Evolutionary conservation across 2,888 invertebrate genomes (phyloP), one percentile per base, ranked within the genome.

Genomic region (Melangyna quadrimaculata): DNA sequence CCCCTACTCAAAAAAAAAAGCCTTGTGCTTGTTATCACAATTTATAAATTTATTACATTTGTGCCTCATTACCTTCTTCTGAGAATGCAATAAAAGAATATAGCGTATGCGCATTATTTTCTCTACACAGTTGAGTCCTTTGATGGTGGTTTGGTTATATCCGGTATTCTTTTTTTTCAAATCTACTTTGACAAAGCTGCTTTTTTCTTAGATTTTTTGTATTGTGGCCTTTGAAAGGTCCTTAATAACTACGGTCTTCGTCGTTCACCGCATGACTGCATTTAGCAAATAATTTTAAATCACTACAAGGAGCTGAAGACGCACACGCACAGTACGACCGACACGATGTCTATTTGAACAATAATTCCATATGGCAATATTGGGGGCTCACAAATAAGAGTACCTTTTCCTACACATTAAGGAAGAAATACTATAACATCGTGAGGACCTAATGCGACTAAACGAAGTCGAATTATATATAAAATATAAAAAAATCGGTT

Each of bases 21-120:
- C 72, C 63, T 77, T 77, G 69, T 69, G 69, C 74, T 87, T 78
- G 82, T 87, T 81, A 82, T 79, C 78, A 75, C 86, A 87, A 80
- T 87, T 88, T 82, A 87, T 88, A 88, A 88, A 88, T 88, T 88
- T 87, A 84, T 84, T 78, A 86, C 87, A 77, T 87, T 87, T 86
- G 70, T 78, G 88, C 88, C 79, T 88, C 88, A 87, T 88, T 87
- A 87, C 88, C 67, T 82, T 87, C 79, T 74, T 78, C 73, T 72
- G 53, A 86, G 70, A 81, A 73, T 81, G 77, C 86, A 81, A 80
- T 81, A 80, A 86, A 80, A 86, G 77, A 86, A 77, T 72, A 77
- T 70, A 72, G 72, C 69, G 57, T 69, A 65, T 77, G 73, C 72
- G 81, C 77, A 81, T 86, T 61, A 86, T 86, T 81, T 80, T 80